Evolutionary conservation across 2,797 vertebrate species (phyloP), one percentile per base, ranked within the genome.

Genomic region (Harpagifer antarcticus): DNA sequence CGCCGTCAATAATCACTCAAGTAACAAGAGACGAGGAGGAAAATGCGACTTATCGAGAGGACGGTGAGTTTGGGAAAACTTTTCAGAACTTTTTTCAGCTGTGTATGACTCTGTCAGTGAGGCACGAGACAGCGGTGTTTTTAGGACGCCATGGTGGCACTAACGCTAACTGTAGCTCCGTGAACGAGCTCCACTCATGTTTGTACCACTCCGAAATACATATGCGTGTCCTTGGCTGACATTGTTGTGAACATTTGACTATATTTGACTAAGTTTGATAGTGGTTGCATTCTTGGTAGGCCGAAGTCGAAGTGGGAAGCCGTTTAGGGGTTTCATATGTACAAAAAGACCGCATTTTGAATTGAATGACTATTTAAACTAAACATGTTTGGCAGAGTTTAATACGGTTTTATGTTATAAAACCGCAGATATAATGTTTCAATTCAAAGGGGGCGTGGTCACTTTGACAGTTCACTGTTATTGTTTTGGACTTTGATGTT

Each of bases 1-100:
- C 94, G 91, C 93, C 96, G 91, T 93, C 96, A 82, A 91, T 97
- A 79, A 96, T 97, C 94, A 97, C 96, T 79, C 96, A 97, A 91
- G 95, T 96, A 78, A 94, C 89, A 87, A 93, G 88, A 82, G 91
- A 96, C 89, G 96, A 97, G 83, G 96, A 96, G 88, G 93, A 94
- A 79, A 94, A 89, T 76, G 88, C 94, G 73, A 87, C 94, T 82
- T 78, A 94, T 70, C 94, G 91, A 67, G 94, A 96, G 78, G 96
- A 96, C 95, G 96, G 96, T 97, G 92, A 93, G 93, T 86, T 86
- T 82, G 74, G 27, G 57, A 16, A 50, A 85, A 80, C 49, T 88
- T 90, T 88, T 10, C 47, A 48, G 9, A 61, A 82, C 50, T 81
- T 72, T 80, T 72, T 77, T 75, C 68, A 31, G 85, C 74, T 84